phyloP scores from a whole-genome alignment of 2,797 vertebrate genomes.

The Crypturellus tataupa region DNA sequence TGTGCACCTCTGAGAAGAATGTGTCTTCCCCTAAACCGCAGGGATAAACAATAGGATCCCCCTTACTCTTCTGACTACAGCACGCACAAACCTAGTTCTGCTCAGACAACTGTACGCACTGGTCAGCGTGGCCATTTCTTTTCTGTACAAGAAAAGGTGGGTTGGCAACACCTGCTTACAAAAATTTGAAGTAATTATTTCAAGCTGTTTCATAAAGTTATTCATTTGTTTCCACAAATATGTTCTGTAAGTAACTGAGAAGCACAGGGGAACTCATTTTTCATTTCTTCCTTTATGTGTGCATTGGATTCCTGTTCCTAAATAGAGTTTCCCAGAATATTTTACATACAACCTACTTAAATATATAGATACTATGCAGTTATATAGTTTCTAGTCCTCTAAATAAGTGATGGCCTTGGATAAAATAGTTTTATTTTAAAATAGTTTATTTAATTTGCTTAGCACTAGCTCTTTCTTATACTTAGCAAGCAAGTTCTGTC shows the following conservation, averaged over 20 bases:
- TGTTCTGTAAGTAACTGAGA: background rate
- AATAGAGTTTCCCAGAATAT: background rate
- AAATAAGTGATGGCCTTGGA: background rate
- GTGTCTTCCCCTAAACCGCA: background rate
- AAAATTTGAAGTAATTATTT: background rate
- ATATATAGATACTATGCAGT: background rate
- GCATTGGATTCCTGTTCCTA: background rate
- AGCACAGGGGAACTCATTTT: background rate
- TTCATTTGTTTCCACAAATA: background rate
- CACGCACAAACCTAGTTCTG: background rate
- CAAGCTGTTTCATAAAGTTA: background rate
- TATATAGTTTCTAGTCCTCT: background rate
- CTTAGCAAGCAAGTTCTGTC: background rate
- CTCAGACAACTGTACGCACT: background rate
- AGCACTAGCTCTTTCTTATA: background rate
- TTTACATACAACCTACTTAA: background rate
- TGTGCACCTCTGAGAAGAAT: rapidly evolving
- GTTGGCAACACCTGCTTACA: background rate
- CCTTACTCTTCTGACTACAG: background rate
- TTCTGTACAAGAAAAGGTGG: background rate
- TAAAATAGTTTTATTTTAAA: background rate
- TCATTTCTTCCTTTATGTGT: background rate
- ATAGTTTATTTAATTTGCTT: background rate
- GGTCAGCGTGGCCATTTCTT: background rate
- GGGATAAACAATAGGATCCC: background rate